These are phyloP conservation scores for Peromyscus eremicus DNA, from an alignment of 2,797 vertebrate species.

Conservation along the genomic window DNA sequence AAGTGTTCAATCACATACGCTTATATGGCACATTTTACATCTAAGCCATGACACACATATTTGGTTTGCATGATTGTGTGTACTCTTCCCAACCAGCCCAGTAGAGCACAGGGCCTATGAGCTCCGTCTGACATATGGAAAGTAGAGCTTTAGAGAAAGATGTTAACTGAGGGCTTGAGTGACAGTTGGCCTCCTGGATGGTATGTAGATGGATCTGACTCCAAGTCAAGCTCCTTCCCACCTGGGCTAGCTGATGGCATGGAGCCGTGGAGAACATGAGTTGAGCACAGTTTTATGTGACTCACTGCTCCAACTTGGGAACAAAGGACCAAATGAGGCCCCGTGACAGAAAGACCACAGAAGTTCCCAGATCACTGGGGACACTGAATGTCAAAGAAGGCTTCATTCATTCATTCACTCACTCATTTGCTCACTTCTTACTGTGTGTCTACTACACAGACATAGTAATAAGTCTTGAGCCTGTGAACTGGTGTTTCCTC, in stretches of 20 bases:
- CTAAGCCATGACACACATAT: background rate
- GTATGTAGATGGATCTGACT: background rate
- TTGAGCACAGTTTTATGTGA: rapidly evolving
- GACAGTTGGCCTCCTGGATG: background rate
- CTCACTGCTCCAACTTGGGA: rapidly evolving
- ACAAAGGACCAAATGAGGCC: background rate
- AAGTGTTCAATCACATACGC: background rate
- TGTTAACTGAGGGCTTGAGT: background rate
- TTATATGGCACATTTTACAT: background rate
- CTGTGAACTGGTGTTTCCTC: conserved; percentile 13
- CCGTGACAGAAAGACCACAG: background rate
- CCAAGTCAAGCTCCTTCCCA: background rate
- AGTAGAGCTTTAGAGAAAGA: background rate
- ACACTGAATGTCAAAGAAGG: background rate
- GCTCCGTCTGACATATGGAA: background rate
- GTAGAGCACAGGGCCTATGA: background rate
- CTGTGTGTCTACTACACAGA: rapidly evolving
- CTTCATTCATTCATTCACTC: background rate
- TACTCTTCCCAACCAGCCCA: background rate
- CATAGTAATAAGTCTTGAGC: background rate
- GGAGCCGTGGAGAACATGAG: background rate
- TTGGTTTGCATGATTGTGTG: background rate
- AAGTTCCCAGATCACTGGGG: background rate
- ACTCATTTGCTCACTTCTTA: background rate
- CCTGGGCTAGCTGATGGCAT: background rate